phyloP scores from a whole-genome alignment of 1,140 invertebrate genomes.

The Dinoponera quadriceps region DNA sequence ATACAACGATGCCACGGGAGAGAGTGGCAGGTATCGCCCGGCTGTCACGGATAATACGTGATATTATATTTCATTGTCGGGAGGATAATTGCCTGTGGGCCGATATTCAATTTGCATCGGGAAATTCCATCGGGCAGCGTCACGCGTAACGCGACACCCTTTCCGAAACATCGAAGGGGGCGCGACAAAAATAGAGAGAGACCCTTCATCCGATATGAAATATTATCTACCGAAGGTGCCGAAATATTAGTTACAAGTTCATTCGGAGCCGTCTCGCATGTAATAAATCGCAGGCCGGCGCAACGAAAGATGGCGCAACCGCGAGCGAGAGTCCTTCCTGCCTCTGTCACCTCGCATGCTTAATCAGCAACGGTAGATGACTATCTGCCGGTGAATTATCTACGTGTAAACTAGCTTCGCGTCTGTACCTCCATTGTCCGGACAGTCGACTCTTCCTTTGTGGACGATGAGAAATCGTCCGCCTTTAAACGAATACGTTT shows the following conservation, averaged over 20 bases:
- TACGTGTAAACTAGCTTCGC: slow-evolving; percentile 74
- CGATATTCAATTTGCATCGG: not conserved
- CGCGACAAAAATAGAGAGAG: not conserved
- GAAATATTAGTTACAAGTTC: slow-evolving; percentile 22
- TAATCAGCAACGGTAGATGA: slow-evolving; percentile 70
- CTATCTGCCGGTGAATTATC: slow-evolving; percentile 75
- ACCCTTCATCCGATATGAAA: not conserved
- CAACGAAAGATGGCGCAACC: slow-evolving; percentile 35
- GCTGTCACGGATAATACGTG: slow-evolving; percentile 40
- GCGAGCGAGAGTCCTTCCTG: slow-evolving; percentile 1
- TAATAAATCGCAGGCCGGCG: slow-evolving; percentile 39
- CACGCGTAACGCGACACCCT: too few species aligned
- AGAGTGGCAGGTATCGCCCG: slow-evolving; percentile 72
- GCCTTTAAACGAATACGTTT: slow-evolving; percentile 62
- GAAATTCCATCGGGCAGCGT: not conserved
- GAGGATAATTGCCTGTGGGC: not conserved
- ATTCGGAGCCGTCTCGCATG: not conserved
- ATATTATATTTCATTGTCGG: slow-evolving; percentile 23
- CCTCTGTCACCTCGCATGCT: slow-evolving; percentile 30
- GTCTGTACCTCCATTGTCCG: slow-evolving; percentile 71
- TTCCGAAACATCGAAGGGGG: not conserved
- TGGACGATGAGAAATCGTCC: slow-evolving; percentile 72
- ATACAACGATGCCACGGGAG: slow-evolving; percentile 27
- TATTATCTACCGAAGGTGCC: slow-evolving; percentile 1
- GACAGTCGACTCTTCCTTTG: slow-evolving; percentile 74